Percentiles rank a stretch among this genome's conserved stretches.
These are phyloP conservation scores for Antennarius striatus DNA, from an alignment of 2,113 vertebrate genomes.

Conservation along the genomic window DNA sequence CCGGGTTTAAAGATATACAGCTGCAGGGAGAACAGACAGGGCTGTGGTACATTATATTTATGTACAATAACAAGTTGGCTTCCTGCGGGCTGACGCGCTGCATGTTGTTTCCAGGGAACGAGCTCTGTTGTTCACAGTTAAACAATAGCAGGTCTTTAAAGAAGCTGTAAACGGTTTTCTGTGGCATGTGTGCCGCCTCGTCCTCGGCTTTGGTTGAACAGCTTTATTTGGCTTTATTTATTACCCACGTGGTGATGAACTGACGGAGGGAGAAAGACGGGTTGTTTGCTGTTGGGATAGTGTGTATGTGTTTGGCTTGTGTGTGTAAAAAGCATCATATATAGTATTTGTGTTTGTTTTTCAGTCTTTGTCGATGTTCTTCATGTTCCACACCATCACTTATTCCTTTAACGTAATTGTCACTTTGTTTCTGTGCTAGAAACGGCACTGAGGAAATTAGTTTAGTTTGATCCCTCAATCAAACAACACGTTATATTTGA, in stretches of 20 bases:
- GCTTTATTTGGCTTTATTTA: slow-evolving; percentile 58
- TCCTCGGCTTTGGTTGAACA: slow-evolving; percentile 52
- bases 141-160: slow-evolving; percentile 58
- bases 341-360: background rate
- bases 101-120: slow-evolving; percentile 47
- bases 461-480: slow-evolving; percentile 14
- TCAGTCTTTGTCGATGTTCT: background rate
- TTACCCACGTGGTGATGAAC: slow-evolving; percentile 42
- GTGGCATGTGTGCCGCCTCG: slow-evolving; percentile 48
- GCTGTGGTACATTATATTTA: slow-evolving; percentile 48
- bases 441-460: background rate
- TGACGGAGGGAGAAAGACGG: slow-evolving; percentile 17
- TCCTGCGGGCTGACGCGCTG: slow-evolving; percentile 60
- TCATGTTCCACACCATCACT: background rate
- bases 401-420: background rate
- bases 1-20: slow-evolving; percentile 59
- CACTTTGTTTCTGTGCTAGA: slow-evolving; percentile 14
- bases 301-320: slow-evolving; percentile 21
- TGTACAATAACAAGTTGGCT: slow-evolving; percentile 60
- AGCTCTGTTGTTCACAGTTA: slow-evolving; percentile 36
- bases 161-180: slow-evolving; percentile 52
- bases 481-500: slow-evolving; percentile 30
- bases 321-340: slow-evolving; percentile 7
- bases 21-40: slow-evolving; percentile 54
- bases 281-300: slow-evolving; percentile 22